Evolutionary conservation across 2,113 vertebrate genomes (phyloP), one percentile per base, ranked within the genome.

Genomic region (Chlorodrepanis virens): DNA sequence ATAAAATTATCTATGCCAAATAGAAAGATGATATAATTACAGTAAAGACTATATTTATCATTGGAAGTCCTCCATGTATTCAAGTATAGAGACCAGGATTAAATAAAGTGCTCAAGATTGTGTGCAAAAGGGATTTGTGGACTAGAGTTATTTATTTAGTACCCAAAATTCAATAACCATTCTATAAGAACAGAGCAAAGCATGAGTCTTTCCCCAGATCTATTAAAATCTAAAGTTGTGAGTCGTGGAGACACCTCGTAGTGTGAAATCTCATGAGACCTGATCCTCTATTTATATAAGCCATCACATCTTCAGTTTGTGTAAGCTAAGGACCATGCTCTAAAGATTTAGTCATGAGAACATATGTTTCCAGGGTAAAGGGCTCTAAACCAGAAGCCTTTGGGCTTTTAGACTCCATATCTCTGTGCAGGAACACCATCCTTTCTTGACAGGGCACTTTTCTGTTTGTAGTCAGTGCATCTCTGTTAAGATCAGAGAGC

Each of bases 61-160:
- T 42, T 87, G 40, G 5, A 78, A 85, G 16, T 79, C 85, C 70
- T 90, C 89, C 21, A 68, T n/a, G 49, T 78, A 64, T 93, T 91
- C 53, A 76, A 72, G 61, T 82, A 42, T 54, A 47, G 56, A 89
- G 64, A 81, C 52, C 47, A 89, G 60, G 54, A 89, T 91, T 87
- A 95, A 95, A 83, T 83, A 56, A 91, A 85, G 31, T 54, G 22
- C 3, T 2, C n/a, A 54, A 35, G 33, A 89, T 61, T 87, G 56
- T 77, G 42, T 93, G 56, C 68, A 94, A 67, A 92, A 81, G 77
- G 68, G 69, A 91, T 87, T 89, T 95, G 35, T 77, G n/a, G 45
- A 50, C n/a, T 80, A 40, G 37, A 9, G 45, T 87, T 93, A 70
- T 91, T 91, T 91, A 74, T 91, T 91, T 96, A 93, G 60, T 75